Evolutionary conservation across 2,888 invertebrate species (phyloP), one percentile per base, ranked within the genome.

Genomic region (Linnaemya vulpina): DNA sequence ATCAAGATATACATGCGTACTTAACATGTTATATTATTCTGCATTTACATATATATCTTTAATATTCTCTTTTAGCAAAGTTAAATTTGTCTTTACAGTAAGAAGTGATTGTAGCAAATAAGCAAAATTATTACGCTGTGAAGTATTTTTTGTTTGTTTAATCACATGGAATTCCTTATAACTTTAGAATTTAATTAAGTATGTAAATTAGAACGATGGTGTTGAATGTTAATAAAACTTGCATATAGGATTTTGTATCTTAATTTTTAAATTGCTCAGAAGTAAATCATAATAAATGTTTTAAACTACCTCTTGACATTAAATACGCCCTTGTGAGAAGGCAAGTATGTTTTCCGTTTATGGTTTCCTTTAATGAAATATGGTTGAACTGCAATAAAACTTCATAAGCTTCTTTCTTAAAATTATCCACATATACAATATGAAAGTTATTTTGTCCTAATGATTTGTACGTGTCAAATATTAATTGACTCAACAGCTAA

Each of bases 401-500:
- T 9, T 20, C 20, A 17, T 20, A 17, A 20, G 4, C 4, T 4
- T 20, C 20, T 8, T 20, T 20, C 51, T 51, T 3, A 51, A 51
- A 49, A 17, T 15, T 17, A n/a, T 49, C 17, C n/a, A 17, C 9
- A 13, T 13, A 58, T 43, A 55, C 71, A 62, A 74, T 55, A 76
- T 78, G 51, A 77, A 73, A 80, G 70, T 70, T 83, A 82, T 71
- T 82, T 84, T 79, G 73, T 62, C 79, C 80, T 83, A 87, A 87
- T 84, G 82, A 84, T 80, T 75, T 63, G 81, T 80, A 87, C 84
- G 86, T 86, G 84, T 60, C 79, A 77, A 68, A 80, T 80, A 86
- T 86, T 68, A 84, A 86, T 78, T 78, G 79, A 58, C 62, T 22
- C 43, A 83, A 77, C 35, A 68, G 51, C 62, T 51, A n/a, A 68